phyloP scores from a whole-genome alignment of 2,888 invertebrate species.

The Xiphydria camelus region DNA sequence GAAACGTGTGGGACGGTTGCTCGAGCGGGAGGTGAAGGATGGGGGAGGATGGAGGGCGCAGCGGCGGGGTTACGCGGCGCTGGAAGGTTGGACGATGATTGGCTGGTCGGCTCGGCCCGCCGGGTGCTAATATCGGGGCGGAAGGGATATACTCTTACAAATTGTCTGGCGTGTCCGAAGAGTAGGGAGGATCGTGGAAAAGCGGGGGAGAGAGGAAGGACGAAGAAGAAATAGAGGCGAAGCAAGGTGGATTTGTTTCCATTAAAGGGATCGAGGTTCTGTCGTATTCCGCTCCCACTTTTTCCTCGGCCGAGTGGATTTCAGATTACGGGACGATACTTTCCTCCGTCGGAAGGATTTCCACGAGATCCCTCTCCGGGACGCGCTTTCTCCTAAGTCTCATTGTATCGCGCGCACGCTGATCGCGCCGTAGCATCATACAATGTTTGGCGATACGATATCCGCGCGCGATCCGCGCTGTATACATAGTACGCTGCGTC shows the following conservation, averaged over 20 bases:
- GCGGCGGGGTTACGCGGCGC: no score
- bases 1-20: slow-evolving; percentile 11
- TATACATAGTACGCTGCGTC: no score
- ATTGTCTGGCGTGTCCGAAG: slow-evolving; percentile 41
- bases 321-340: slow-evolving; percentile 35
- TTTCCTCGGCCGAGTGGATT: slow-evolving; percentile 26
- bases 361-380: no score
- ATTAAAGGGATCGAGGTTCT: slow-evolving; percentile 57
- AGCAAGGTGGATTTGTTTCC: slow-evolving; percentile 53
- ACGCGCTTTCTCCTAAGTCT: no score
- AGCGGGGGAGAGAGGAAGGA: no score
- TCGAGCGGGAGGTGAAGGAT: slow-evolving; percentile 10
- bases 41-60: slow-evolving; percentile 7
- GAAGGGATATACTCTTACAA: slow-evolving; percentile 54
- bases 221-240: no score
- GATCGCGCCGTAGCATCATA: no score
- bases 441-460: no score
- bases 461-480: no score
- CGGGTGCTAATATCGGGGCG: slow-evolving; percentile 42
- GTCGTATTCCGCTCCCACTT: slow-evolving; percentile 47
- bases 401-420: no score
- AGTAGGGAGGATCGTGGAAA: not conserved
- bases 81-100: slow-evolving; percentile 36
- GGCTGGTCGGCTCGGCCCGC: slow-evolving; percentile 22
- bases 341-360: no score